Evolutionary conservation across 2,113 vertebrate species (phyloP).

Genomic region (Hydropotes inermis): DNA sequence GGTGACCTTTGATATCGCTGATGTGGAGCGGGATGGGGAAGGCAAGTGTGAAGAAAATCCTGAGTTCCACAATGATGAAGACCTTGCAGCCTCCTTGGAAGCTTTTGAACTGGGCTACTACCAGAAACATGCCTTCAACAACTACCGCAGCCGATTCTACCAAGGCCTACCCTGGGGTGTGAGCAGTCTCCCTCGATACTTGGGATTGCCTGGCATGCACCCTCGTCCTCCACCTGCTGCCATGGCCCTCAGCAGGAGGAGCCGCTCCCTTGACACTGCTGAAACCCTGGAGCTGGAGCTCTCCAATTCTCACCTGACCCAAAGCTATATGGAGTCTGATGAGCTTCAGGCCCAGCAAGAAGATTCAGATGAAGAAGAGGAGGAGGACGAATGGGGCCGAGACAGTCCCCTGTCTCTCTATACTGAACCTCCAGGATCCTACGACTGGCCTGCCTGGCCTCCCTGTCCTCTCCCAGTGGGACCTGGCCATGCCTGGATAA

Average conservation of each 20-base stretch:
- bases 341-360: slow-evolving; percentile 59
- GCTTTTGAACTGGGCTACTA: slow-evolving; percentile 90
- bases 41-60: slow-evolving; percentile 93
- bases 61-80: slow-evolving; percentile 90
- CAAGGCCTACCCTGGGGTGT: slow-evolving; percentile 89
- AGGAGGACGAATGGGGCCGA: slow-evolving; percentile 63
- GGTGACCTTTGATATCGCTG: slow-evolving; percentile 96
- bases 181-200: slow-evolving; percentile 92
- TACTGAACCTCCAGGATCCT: slow-evolving; percentile 66
- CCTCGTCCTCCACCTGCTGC: slow-evolving; percentile 84
- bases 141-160: slow-evolving; percentile 89
- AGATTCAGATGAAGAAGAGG: slow-evolving; percentile 65
- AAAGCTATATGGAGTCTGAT: slow-evolving; percentile 58
- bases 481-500: slow-evolving; percentile 33
- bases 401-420: slow-evolving; percentile 70
- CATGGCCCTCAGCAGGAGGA: slow-evolving; percentile 89
- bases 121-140: slow-evolving; percentile 89
- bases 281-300: slow-evolving; percentile 89
- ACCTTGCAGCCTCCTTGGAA: slow-evolving; percentile 89
- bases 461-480: slow-evolving; percentile 38
- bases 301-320: slow-evolving; percentile 73
- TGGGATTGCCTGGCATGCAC: slow-evolving; percentile 85
- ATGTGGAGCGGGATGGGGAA: slow-evolving; percentile 95
- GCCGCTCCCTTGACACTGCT: slow-evolving; percentile 91
- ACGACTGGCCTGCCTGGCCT: slow-evolving; percentile 59